Evolutionary conservation across 2,888 invertebrate genomes (phyloP), one percentile per base, ranked within the genome.

Genomic region (Cephus pygmeus): DNA sequence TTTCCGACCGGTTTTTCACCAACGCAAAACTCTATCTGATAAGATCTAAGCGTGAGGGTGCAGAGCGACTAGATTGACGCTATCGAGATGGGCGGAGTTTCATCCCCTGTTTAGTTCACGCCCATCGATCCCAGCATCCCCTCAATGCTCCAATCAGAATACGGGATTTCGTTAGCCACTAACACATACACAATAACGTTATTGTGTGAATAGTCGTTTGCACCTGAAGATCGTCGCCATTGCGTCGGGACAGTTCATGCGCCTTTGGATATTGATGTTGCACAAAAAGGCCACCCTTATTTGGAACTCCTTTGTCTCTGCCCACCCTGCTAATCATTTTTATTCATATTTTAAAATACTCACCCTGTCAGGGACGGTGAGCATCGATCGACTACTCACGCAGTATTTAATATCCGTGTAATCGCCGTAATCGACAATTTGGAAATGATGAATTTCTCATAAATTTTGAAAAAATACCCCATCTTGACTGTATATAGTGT

Each of bases 181-280:
- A 36, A 73, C n/a, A 56, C 78, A 69, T 68, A 69, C 77, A 9
- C 0, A 23, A 56, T 56, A 6, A 23, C 56, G 56, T 9, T 23
- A 23, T 6, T 56, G 56, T 23, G 56, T 56, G 56, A 56, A 56
- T 23, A 56, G 56, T 56, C 23, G 56, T 56, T 23, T 23, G 56
- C 23, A 56, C 83, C 75, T 31, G 56, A 73, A 75, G 73, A 71
- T 34, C 77, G 84, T 76, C 84, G 84, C 84, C 83, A 84, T 83
- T 81, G 76, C 71, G 36, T 69, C 77, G 40, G 35, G 76, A 79
- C 80, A 71, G 76, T 79, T 77, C 76, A 76, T 77, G 69, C 40
- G n/a, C 69, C 69, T 76, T 69, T 69, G 31, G 73, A 15, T 77
- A 77, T 79, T 74, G 77, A 79, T 77, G 35, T 73, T 56, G 31